Conservation (phyloP, 1,140 invertebrate genomes). For the Coptotermes formosanus region DNA sequence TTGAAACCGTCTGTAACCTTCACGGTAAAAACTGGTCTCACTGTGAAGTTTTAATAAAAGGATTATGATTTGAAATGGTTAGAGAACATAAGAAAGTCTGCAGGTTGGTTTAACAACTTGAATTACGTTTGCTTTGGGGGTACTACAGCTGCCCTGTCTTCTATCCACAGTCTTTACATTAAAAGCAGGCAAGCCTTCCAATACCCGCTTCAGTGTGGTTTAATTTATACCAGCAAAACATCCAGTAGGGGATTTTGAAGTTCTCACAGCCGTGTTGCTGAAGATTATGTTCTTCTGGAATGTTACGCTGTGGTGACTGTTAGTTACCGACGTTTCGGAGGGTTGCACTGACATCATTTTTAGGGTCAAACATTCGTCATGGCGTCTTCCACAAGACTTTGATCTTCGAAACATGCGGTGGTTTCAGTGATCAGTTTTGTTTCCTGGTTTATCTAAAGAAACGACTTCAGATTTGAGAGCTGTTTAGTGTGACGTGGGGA, state of each 20-base stretch:
- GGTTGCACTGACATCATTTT: too few species aligned
- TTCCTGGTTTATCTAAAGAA: too few species aligned
- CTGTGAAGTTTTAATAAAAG: conserved; percentile 10
- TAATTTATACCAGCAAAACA: not conserved
- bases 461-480: too few species aligned
- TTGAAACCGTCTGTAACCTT: not conserved
- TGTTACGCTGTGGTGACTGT: too few species aligned
- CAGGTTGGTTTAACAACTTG: not conserved
- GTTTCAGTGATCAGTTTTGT: too few species aligned
- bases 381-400: too few species aligned
- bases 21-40: not conserved
- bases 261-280: too few species aligned
- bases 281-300: too few species aligned
- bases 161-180: not conserved
- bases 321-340: too few species aligned
- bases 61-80: conserved; percentile 9
- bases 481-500: too few species aligned
- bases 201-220: not conserved
- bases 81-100: not conserved
- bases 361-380: too few species aligned
- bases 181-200: not conserved
- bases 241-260: not conserved
- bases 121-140: not conserved
- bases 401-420: too few species aligned
- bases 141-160: not conserved